A percentile compares a stretch with the other conserved stretches of the same genome.
Evolutionary conservation across 2,888 invertebrate genomes (phyloP).

Genomic region (Agriotes lineatus): DNA sequence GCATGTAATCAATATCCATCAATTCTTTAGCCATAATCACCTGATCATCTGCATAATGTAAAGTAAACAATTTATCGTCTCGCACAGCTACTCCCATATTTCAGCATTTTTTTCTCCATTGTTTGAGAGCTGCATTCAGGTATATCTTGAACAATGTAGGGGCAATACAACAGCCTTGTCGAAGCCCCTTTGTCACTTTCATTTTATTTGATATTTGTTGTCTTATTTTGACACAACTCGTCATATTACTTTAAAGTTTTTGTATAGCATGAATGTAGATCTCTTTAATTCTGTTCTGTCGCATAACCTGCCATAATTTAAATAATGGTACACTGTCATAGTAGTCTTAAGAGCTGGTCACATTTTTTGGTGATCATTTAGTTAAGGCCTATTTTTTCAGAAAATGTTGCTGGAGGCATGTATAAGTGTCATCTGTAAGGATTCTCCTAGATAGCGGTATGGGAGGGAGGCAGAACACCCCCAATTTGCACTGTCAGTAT

Average conservation of each 20-base stretch:
- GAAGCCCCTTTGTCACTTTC: background rate
- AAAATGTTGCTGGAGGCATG: too few relatives aligned
- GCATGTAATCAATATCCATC: background rate
- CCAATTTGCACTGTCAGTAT: too few relatives aligned
- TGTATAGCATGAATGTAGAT: background rate
- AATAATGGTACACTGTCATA: background rate
- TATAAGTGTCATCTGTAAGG: too few relatives aligned
- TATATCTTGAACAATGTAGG: background rate
- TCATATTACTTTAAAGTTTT: background rate
- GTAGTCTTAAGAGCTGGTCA: too few relatives aligned
- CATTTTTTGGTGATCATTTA: too few relatives aligned
- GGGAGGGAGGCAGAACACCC: too few relatives aligned
- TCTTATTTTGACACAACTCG: background rate
- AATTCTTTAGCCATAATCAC: background rate
- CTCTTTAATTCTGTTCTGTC: background rate
- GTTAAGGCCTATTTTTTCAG: too few relatives aligned
- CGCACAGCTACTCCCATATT: background rate
- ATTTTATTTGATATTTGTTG: background rate
- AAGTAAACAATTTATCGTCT: background rate
- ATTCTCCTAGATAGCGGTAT: too few relatives aligned
- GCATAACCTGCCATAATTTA: background rate
- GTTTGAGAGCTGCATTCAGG: background rate
- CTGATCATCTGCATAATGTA: background rate
- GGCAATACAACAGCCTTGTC: background rate
- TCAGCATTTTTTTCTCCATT: background rate